Evolutionary conservation across 2,888 invertebrate species (phyloP).

Genomic region (Hirtodrosophila histrioides): DNA sequence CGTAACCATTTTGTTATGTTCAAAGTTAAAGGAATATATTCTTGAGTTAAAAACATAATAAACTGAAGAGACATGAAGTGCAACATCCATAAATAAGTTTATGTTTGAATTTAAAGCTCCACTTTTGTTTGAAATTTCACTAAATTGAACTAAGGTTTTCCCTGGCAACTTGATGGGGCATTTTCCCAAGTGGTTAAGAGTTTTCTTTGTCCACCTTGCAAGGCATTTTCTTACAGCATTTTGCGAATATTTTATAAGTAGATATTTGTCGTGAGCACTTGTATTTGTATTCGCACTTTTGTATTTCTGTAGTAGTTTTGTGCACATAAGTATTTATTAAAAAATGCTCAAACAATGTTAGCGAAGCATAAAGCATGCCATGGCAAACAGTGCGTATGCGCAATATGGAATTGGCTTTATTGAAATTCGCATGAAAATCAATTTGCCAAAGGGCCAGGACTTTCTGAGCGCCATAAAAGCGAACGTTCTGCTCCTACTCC

Average conservation of each 20-base stretch:
- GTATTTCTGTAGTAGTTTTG: slow-evolving; percentile 1
- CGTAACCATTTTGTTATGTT: no score
- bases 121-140: no score
- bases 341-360: slow-evolving; percentile 24
- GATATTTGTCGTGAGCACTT: slow-evolving; percentile 1
- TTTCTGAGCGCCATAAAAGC: slow-evolving; percentile 51
- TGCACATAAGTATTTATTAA: slow-evolving; percentile 17
- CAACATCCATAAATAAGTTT: no score
- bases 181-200: neutral
- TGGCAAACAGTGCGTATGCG: slow-evolving; percentile 58
- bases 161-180: no score
- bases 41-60: no score
- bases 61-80: no score
- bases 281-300: slow-evolving; percentile 2
- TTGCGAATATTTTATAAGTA: slow-evolving; percentile 7
- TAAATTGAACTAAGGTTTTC: no score
- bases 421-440: slow-evolving; percentile 75
- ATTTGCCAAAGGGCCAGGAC: slow-evolving; percentile 58
- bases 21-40: no score
- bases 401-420: slow-evolving; percentile 72
- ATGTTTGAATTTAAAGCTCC: no score
- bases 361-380: slow-evolving; percentile 49
- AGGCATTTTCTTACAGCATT: neutral
- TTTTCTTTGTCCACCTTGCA: neutral
- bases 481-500: slow-evolving; percentile 17